phyloP scores from a whole-genome alignment of 2,888 invertebrate species.

The Eupithecia tripunctaria region DNA sequence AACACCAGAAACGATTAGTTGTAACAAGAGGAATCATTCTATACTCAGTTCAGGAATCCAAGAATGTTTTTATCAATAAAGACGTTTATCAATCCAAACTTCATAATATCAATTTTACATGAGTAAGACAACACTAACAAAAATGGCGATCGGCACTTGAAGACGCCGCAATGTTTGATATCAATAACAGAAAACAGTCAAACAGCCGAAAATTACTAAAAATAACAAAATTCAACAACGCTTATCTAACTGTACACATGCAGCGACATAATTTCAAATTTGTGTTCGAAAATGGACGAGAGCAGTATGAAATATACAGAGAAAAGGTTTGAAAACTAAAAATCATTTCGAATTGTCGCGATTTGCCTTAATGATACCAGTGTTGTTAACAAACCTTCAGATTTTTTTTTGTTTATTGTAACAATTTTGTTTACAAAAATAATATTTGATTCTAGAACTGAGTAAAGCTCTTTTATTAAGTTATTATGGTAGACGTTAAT shows the following conservation, averaged over 20 bases:
- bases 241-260: background rate
- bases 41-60: background rate
- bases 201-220: too few species aligned
- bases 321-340: background rate
- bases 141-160: too few species aligned
- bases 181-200: too few species aligned
- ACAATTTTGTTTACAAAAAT: background rate
- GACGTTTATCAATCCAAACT: background rate
- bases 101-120: too few species aligned
- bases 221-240: background rate
- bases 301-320: background rate
- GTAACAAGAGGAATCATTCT: constrained; percentile 71
- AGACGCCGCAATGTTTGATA: too few species aligned
- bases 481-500: constrained; percentile 51
- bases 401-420: background rate
- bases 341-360: background rate
- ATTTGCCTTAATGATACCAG: background rate
- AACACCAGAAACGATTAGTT: constrained; percentile 74
- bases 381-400: background rate
- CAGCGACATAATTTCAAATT: background rate
- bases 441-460: background rate
- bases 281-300: background rate
- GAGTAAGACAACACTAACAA: background rate
- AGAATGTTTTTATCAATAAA: background rate
- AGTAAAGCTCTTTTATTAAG: constrained; percentile 58